A percentile compares a stretch with the other conserved stretches of the same genome.
These are phyloP conservation scores for Cheilinus undulatus DNA, from an alignment of 2,113 vertebrate genomes.

Conservation along the genomic window DNA sequence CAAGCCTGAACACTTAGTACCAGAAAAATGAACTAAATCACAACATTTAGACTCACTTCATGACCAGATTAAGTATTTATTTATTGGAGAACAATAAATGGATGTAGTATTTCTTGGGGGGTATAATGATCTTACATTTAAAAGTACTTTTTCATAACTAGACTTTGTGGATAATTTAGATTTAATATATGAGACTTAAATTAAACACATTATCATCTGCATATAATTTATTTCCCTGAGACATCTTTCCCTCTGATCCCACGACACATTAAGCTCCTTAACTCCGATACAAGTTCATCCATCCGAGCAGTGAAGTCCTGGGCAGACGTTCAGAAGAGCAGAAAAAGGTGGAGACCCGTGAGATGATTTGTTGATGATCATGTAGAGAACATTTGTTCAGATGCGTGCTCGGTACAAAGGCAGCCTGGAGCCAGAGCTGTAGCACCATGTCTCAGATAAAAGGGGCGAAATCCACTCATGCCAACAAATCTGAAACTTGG, in stretches of 20 bases:
- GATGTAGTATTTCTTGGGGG: too few species aligned
- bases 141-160: too few species aligned
- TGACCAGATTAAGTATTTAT: too few species aligned
- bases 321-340: slow-evolving; percentile 40
- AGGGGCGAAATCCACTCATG: slow-evolving; percentile 36
- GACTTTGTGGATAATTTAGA: too few species aligned
- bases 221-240: background rate
- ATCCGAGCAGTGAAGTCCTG: slow-evolving; percentile 14
- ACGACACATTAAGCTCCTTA: slow-evolving; percentile 4
- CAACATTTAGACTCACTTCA: too few species aligned
- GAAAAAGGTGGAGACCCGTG: slow-evolving; percentile 48
- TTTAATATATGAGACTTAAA: too few species aligned
- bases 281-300: slow-evolving; percentile 31
- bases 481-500: slow-evolving; percentile 70
- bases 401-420: slow-evolving; percentile 59
- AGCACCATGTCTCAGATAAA: slow-evolving; percentile 49
- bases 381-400: slow-evolving; percentile 46
- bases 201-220: background rate
- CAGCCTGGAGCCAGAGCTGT: slow-evolving; percentile 47
- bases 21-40: too few species aligned
- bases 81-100: too few species aligned
- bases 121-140: too few species aligned
- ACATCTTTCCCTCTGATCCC: background rate
- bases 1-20: too few species aligned
- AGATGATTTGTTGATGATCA: slow-evolving; percentile 61